These are phyloP conservation scores for Cassiopea xamachana DNA, from an alignment of 30 jellyfish, hydroid and myxozoan genomes.

Conservation along the genomic window DNA sequence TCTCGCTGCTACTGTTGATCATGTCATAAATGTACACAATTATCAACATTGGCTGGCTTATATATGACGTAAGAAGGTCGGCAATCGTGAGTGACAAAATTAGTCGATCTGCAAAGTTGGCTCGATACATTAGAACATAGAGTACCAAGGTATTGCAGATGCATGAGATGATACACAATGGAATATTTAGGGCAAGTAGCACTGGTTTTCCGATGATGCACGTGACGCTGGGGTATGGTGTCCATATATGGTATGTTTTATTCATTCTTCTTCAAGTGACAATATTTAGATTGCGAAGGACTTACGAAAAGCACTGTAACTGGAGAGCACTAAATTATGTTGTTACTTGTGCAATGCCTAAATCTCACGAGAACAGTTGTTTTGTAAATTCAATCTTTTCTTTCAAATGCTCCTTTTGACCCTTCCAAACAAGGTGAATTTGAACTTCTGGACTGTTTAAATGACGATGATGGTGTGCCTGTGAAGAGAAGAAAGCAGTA, in stretches of 20 bases:
- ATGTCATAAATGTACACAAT: slow-evolving; percentile 8
- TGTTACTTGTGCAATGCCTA: no score
- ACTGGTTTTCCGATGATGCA: slow-evolving; percentile 11
- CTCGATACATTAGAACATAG: slow-evolving; percentile 2
- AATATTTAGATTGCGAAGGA: no score
- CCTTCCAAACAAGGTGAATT: no score
- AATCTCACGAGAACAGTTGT: no score
- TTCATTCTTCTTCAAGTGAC: no score
- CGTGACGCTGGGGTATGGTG: slow-evolving; percentile 37
- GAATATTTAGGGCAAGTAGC: slow-evolving; percentile 1
- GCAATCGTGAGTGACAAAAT: slow-evolving; percentile 39
- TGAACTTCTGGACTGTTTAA: no score
- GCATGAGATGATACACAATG: slow-evolving; percentile 13
- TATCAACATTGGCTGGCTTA: slow-evolving; percentile 28
- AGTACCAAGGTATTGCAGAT: slow-evolving; percentile 5
- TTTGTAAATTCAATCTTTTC: no score
- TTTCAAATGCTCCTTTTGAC: no score
- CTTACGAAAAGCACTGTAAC: no score
- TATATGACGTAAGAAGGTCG: slow-evolving; percentile 10
- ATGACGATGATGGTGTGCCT: no score
- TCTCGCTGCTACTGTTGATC: not conserved
- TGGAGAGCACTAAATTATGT: no score
- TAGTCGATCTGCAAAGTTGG: slow-evolving; percentile 35
- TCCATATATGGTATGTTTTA: slow-evolving; percentile 25
- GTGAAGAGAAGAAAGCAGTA: no score